These are phyloP conservation scores for Oligia fasciuncula DNA, from an alignment of 2,888 invertebrate species.

Conservation along the genomic window DNA sequence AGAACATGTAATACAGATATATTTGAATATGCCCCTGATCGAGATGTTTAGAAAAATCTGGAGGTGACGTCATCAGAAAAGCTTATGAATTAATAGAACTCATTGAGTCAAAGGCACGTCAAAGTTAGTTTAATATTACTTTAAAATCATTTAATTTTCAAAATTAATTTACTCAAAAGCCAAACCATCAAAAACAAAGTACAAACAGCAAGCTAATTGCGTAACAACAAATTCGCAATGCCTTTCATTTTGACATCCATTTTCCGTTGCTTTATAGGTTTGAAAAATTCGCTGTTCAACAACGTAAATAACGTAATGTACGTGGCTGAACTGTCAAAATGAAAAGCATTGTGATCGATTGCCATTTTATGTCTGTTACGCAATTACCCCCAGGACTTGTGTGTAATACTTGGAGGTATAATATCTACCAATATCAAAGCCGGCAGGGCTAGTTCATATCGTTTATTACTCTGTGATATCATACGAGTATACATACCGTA, in stretches of 20 bases:
- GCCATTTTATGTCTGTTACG: neutral
- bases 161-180: neutral
- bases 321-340: neutral
- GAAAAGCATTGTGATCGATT: neutral
- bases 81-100: neutral
- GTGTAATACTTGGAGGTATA: neutral
- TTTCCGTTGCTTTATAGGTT: neutral
- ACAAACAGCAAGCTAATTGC: neutral
- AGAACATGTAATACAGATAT: conserved; percentile 9
- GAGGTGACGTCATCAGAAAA: neutral
- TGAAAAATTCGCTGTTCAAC: neutral
- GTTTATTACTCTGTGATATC: neutral
- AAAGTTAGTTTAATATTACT: neutral
- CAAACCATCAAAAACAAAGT: neutral
- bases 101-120: neutral
- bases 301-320: neutral
- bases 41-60: conserved; percentile 1
- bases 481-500: neutral
- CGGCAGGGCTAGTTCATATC: neutral
- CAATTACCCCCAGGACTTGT: neutral
- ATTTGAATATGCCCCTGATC: conserved; percentile 7
- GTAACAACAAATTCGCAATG: neutral
- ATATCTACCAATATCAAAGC: neutral
- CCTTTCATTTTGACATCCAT: neutral
- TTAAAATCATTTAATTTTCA: no score